phyloP scores from a whole-genome alignment of 2,113 vertebrate species.

The Neogobius melanostomus region DNA sequence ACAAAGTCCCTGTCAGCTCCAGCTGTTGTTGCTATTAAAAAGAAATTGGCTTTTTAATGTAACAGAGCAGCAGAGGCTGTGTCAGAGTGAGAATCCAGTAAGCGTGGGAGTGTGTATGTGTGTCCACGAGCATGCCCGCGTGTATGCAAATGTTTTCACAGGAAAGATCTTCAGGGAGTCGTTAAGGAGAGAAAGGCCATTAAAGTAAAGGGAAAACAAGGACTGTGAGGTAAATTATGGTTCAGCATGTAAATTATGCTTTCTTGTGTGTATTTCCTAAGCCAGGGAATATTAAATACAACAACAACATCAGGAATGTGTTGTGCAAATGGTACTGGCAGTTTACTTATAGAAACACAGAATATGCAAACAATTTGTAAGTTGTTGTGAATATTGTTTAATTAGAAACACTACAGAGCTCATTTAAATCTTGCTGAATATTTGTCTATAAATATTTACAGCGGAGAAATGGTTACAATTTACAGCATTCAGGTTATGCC shows the following conservation, averaged over 20 bases:
- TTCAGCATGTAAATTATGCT: conserved; percentile 22
- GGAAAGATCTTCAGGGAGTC: conserved; percentile 39
- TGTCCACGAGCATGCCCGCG: neutral
- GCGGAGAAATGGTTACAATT: neutral
- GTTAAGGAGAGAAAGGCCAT: conserved; percentile 46
- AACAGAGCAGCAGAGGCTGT: conserved; percentile 44
- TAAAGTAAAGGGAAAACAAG: conserved; percentile 55
- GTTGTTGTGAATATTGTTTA: neutral
- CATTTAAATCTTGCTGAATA: neutral
- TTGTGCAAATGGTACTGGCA: conserved; percentile 13
- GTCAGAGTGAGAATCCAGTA: conserved; percentile 35
- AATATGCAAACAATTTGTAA: neutral
- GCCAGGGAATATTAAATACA: conserved; percentile 28
- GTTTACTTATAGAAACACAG: conserved; percentile 11
- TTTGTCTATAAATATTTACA: neutral
- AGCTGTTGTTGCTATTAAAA: conserved; percentile 76
- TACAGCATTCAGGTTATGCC: too few relatives aligned
- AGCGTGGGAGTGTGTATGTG: conserved; percentile 13
- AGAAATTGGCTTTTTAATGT: conserved; percentile 72
- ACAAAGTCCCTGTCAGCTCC: conserved; percentile 65
- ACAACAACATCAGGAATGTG: conserved; percentile 18
- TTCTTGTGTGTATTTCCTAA: conserved; percentile 19
- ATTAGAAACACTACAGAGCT: neutral
- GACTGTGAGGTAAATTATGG: conserved; percentile 29
- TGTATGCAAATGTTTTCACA: conserved; percentile 38